Conservation (phyloP, 1,140 invertebrate species). For the Diploscapter pachys region DNA sequence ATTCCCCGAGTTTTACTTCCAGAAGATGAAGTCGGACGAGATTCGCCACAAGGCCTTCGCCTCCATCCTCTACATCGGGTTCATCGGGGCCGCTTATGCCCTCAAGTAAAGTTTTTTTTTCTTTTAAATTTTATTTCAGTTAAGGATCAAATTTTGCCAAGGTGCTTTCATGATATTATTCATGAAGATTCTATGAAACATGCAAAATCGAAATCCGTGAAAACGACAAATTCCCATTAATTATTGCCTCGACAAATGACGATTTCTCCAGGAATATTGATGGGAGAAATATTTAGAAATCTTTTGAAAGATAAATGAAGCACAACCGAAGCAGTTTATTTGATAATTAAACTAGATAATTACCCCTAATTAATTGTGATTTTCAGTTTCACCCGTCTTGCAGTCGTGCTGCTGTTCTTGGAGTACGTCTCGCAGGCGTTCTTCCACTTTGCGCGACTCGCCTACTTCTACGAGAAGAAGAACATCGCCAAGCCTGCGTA, state of each 20-base stretch:
- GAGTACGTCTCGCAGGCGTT: slow-evolving; percentile 85
- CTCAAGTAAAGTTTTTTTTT: slow-evolving; percentile 72
- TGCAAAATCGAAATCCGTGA: too few species aligned
- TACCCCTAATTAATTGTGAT: neutral
- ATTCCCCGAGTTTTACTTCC: slow-evolving; percentile 94
- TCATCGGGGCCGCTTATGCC: slow-evolving; percentile 78
- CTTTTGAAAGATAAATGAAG: too few species aligned
- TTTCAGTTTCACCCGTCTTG: slow-evolving; percentile 83
- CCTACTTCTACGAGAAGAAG: slow-evolving; percentile 82
- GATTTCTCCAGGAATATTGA: too few species aligned
- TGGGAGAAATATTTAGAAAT: too few species aligned
- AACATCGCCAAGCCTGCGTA: slow-evolving; percentile 61
- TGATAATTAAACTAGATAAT: too few species aligned
- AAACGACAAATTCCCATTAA: too few species aligned
- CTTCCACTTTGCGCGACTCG: slow-evolving; percentile 77
- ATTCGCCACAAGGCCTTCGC: slow-evolving; percentile 73
- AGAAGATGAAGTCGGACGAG: slow-evolving; percentile 82
- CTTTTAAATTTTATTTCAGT: neutral
- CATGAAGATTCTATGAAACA: too few species aligned
- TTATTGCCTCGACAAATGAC: too few species aligned
- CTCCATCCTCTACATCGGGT: slow-evolving; percentile 75
- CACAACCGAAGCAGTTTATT: too few species aligned
- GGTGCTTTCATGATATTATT: too few species aligned
- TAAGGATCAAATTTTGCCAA: too few species aligned
- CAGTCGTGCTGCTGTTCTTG: slow-evolving; percentile 80